Percentiles rank a stretch among this genome's conserved stretches.
phyloP scores from a whole-genome alignment of 2,888 invertebrate species.

The Oeneis ivallda region DNA sequence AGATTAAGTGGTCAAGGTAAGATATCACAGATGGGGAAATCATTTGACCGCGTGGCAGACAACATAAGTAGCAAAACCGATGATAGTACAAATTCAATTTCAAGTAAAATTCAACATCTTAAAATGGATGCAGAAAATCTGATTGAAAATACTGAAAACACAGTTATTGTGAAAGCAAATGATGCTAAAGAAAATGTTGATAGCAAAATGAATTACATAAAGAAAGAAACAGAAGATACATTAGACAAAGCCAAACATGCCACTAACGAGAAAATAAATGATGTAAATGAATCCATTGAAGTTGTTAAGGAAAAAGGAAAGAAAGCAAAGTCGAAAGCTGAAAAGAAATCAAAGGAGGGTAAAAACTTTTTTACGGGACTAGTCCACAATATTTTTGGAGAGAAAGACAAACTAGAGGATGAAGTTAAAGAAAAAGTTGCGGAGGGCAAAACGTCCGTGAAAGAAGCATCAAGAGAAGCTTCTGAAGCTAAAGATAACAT shows the following conservation, averaged over 20 bases:
- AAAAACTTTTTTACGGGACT: constrained; percentile 73
- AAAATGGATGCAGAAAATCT: constrained; percentile 57
- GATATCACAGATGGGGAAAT: constrained; percentile 54
- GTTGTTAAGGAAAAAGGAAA: constrained; percentile 56
- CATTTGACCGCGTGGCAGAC: constrained; percentile 54
- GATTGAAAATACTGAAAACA: constrained; percentile 51
- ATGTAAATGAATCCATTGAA: constrained; percentile 59
- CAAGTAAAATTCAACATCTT: constrained; percentile 49
- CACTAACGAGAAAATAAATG: constrained; percentile 57
- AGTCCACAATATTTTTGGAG: constrained; percentile 72
- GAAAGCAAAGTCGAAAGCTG: constrained; percentile 61
- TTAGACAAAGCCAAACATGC: constrained; percentile 55
- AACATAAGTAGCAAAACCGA: constrained; percentile 50
- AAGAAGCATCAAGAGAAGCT: constrained; percentile 59
- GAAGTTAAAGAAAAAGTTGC: constrained; percentile 65
- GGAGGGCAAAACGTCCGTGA: constrained; percentile 66
- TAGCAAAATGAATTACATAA: constrained; percentile 53
- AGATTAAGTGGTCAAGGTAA: constrained; percentile 55
- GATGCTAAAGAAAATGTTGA: constrained; percentile 55
- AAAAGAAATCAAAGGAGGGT: constrained; percentile 73
- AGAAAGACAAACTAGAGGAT: constrained; percentile 73
- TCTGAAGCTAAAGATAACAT: constrained; percentile 62
- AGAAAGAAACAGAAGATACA: constrained; percentile 46
- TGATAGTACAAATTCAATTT: constrained; percentile 27
- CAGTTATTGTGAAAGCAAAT: constrained; percentile 48